phyloP scores from a whole-genome alignment of 2,888 invertebrate species.

The Drosophila glabriapex region DNA sequence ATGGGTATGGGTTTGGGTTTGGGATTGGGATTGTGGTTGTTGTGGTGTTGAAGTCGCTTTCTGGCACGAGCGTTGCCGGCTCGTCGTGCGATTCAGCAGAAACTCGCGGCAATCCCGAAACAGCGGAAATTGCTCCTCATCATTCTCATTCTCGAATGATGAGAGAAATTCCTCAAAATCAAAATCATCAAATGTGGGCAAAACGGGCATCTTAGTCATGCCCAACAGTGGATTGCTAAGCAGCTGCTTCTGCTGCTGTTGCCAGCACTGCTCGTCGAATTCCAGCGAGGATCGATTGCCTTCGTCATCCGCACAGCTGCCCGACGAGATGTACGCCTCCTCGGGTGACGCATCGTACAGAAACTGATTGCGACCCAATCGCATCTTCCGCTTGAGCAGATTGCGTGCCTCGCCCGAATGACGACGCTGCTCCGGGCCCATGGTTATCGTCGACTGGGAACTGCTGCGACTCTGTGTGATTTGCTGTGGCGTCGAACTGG shows the following conservation, averaged over 20 bases:
- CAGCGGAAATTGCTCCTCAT: constrained; percentile 86
- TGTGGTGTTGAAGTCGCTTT: constrained; percentile 73
- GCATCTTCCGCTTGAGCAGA: constrained; percentile 84
- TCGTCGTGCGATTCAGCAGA: constrained; percentile 83
- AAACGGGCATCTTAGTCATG: constrained; percentile 67
- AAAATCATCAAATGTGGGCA: constrained; percentile 87
- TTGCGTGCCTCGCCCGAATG: constrained; percentile 81
- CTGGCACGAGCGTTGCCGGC: constrained; percentile 80
- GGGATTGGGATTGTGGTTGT: constrained; percentile 29
- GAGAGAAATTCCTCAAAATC: constrained; percentile 89
- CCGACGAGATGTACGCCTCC: constrained; percentile 67
- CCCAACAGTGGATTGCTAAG: constrained; percentile 56
- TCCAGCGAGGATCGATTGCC: constrained; percentile 80
- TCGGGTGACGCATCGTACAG: constrained; percentile 85
- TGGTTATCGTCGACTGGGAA: constrained; percentile 68
- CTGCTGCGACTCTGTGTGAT: constrained; percentile 64
- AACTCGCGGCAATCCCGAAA: constrained; percentile 86
- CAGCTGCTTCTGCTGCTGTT: constrained; percentile 65
- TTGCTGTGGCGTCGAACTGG: constrained; percentile 70
- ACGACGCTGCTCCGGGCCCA: constrained; percentile 58
- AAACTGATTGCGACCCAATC: constrained; percentile 85
- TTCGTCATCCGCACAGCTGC: constrained; percentile 82
- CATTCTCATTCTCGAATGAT: constrained; percentile 88
- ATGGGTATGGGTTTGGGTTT: constrained; percentile 20
- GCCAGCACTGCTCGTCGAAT: constrained; percentile 74